Base-by-base conservation (phyloP, 2,797 vertebrate species). In the Apodemus agrarius region DNA sequence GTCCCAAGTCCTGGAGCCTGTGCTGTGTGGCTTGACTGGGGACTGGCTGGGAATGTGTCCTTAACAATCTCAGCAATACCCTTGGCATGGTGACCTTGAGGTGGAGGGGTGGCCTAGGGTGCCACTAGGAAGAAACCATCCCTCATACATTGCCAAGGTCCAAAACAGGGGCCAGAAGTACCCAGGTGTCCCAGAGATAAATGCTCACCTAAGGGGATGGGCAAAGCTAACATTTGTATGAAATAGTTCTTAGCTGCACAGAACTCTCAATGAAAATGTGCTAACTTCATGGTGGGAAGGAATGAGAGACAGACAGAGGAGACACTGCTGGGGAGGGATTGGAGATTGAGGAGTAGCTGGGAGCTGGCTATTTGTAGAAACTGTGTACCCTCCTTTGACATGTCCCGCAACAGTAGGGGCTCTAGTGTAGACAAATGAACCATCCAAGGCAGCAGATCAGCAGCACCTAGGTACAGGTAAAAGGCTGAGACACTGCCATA, bases 371-470 rank as follows among this genome's bases (percentile, higher is more conserved):
- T 94, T 61, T 78, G 74, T 1, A 3, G 76, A 69, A 74, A 24
- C 31, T 9, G n/a, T 52, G 63, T 46, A 1, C 8, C 40, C 61
- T 52, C 31, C 49, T 43, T 26, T 69, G 37, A 14, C 40, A 2
- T 24, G 9, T 37, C 65, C 34, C 46, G 22, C 52, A 0, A 0
- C 3, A 19, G 76, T 61, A 40, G 59, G 65, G 69, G 37, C 46
- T 29, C 1, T 2, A 0, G 17, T 17, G 49, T 0, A 31, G 90
- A 96, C 84, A 86, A 96, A 95, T 54, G 89, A 76, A 72, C 61
- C 83, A 90, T 93, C 80, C 9, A 43, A 90, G 87, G 95, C n/a
- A 69, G 75, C 57, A 91, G 92, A 94, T 93, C 92, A 92, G 87
- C 96, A 85, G 46, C 88, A 49, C 89, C 92, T 93, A 95, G n/a